Evolutionary conservation across 1,140 invertebrate species (phyloP).

Genomic region (Pseudomyrmex sp.): DNA sequence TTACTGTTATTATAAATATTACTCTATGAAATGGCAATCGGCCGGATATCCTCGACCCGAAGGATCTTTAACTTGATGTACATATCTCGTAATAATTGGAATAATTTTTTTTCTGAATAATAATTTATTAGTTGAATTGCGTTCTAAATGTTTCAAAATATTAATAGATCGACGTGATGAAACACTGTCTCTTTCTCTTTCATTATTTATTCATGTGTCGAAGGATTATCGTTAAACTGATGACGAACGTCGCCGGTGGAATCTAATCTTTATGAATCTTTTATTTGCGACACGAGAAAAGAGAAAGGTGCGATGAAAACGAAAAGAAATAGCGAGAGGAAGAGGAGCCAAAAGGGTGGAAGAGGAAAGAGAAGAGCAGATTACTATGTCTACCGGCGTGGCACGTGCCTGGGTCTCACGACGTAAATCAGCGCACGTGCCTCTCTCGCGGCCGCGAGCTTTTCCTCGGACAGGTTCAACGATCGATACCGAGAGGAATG

Average conservation of each 20-base stretch:
- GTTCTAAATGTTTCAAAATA: neutral
- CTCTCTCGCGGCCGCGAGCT: slow-evolving; percentile 38
- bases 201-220: too few species aligned
- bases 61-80: neutral
- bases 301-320: slow-evolving; percentile 1
- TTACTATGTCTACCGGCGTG: slow-evolving; percentile 55
- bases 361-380: slow-evolving; percentile 4
- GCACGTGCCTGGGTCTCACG: slow-evolving; percentile 67
- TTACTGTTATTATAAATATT: slow-evolving; percentile 39
- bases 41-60: neutral
- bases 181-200: neutral
- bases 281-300: slow-evolving; percentile 37
- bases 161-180: neutral
- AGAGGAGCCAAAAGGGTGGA: neutral
- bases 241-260: neutral
- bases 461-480: slow-evolving; percentile 54
- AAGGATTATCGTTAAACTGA: neutral
- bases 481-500: slow-evolving; percentile 61
- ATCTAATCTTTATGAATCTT: neutral
- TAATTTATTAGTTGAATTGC: too few species aligned
- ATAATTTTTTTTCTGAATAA: too few species aligned
- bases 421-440: slow-evolving; percentile 72
- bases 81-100: neutral
- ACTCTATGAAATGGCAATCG: neutral
- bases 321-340: slow-evolving; percentile 5